Evolutionary conservation across 1,140 invertebrate genomes (phyloP).

Genomic region (Neodiprion pinetum): DNA sequence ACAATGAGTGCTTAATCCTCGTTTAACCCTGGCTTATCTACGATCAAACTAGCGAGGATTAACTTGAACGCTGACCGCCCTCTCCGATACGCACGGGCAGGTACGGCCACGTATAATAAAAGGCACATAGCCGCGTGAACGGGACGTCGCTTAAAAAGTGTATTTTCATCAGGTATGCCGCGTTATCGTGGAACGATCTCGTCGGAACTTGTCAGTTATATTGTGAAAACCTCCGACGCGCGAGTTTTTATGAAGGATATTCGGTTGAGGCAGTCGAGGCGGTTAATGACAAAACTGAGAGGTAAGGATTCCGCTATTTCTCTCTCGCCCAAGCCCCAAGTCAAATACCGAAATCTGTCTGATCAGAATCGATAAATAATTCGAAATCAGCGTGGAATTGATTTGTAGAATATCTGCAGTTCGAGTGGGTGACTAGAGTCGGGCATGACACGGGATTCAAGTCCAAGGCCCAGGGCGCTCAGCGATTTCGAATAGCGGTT

Average conservation of each 20-base stretch:
- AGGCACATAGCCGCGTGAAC: neutral
- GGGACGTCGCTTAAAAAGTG: conserved; percentile 6
- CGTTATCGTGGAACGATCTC: conserved; percentile 1
- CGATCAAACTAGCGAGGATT: conserved; percentile 14
- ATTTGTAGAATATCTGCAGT: too few species aligned
- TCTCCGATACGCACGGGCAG: neutral
- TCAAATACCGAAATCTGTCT: too few species aligned
- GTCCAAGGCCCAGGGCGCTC: neutral
- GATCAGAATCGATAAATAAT: too few species aligned
- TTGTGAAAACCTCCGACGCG: neutral
- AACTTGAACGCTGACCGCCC: conserved; percentile 11
- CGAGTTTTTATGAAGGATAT: neutral
- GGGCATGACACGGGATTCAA: neutral
- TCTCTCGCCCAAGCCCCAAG: too few species aligned
- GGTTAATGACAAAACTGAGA: too few species aligned
- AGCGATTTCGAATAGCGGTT: neutral
- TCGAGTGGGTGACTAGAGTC: too few species aligned
- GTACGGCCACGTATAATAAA: neutral
- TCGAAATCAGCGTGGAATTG: too few species aligned
- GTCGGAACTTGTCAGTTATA: conserved; percentile 11
- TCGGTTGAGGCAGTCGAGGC: neutral
- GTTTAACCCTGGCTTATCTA: conserved; percentile 18
- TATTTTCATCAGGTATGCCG: neutral
- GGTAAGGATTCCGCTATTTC: too few species aligned
- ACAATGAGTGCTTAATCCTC: conserved; percentile 15